Conservation (phyloP, 2,113 vertebrate species). For the Anhinga rufa region DNA sequence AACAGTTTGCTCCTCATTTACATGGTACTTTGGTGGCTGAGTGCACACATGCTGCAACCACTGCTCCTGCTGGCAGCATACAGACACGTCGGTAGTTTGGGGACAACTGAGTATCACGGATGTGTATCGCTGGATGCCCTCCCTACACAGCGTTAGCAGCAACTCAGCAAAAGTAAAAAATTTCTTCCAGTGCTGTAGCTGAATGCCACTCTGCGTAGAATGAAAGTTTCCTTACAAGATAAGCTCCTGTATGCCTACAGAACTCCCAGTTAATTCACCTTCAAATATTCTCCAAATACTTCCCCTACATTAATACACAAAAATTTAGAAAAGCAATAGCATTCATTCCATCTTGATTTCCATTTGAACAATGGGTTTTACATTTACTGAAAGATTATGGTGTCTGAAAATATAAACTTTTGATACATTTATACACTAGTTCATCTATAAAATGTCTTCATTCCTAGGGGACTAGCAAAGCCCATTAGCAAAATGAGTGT, state of each 20-base stretch:
- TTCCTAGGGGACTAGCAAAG: background rate
- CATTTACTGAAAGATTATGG: background rate
- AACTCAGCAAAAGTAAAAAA: background rate
- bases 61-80: background rate
- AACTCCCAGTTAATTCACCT: background rate
- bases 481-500: background rate
- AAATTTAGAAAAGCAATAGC: background rate
- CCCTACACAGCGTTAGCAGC: no score
- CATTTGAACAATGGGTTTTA: background rate
- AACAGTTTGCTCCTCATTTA: background rate
- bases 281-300: background rate
- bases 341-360: background rate
- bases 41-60: background rate
- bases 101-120: background rate
- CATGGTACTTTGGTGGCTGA: accelerated
- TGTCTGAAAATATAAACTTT: background rate
- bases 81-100: accelerated
- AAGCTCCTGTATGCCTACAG: background rate
- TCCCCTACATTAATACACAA: background rate
- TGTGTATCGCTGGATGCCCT: accelerated
- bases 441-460: background rate
- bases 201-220: background rate
- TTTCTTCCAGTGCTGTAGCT: background rate
- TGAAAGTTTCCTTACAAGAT: background rate
- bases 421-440: background rate